A percentile compares a stretch with the other conserved stretches of the same genome.
Evolutionary conservation across 2,113 vertebrate genomes (phyloP).

Genomic region (Rhinogobius similis): DNA sequence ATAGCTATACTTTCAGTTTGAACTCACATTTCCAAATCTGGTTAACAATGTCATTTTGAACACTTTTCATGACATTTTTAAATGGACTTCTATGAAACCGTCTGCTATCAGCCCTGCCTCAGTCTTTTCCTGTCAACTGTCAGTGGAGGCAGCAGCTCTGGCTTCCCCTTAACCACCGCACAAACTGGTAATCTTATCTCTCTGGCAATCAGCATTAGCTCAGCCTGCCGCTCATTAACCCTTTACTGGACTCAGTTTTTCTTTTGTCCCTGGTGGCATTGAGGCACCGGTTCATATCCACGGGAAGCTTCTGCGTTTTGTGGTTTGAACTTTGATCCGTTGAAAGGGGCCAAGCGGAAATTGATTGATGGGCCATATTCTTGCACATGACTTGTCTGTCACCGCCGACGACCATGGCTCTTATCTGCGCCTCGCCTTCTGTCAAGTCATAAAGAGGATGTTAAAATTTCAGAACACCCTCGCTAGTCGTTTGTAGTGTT

Average conservation of each 20-base stretch:
- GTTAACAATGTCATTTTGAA: background rate
- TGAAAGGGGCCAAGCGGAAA: slow-evolving; percentile 8
- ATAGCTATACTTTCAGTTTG: background rate
- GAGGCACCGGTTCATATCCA: background rate
- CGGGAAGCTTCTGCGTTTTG: slow-evolving; percentile 25
- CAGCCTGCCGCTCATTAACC: slow-evolving; percentile 43
- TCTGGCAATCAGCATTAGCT: slow-evolving; percentile 59
- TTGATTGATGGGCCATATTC: slow-evolving; percentile 36
- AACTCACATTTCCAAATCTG: background rate
- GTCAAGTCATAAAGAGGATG: slow-evolving; percentile 21
- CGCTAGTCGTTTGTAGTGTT: background rate
- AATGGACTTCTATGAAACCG: background rate
- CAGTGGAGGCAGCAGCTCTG: slow-evolving; percentile 56
- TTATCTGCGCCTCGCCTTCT: slow-evolving; percentile 20
- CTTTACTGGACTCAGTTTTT: background rate
- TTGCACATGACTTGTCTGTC: slow-evolving; percentile 33
- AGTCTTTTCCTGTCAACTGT: slow-evolving; percentile 61
- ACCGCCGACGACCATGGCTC: slow-evolving; percentile 5
- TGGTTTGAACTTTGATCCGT: slow-evolving; percentile 29
- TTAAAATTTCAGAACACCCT: slow-evolving; percentile 13
- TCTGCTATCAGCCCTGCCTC: slow-evolving; percentile 9
- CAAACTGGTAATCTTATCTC: slow-evolving; percentile 71
- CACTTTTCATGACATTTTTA: background rate
- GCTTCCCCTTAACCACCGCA: slow-evolving; percentile 54
- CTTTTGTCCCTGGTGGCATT: background rate